phyloP scores from a whole-genome alignment of 2,113 vertebrate genomes.

The Motacilla alba region DNA sequence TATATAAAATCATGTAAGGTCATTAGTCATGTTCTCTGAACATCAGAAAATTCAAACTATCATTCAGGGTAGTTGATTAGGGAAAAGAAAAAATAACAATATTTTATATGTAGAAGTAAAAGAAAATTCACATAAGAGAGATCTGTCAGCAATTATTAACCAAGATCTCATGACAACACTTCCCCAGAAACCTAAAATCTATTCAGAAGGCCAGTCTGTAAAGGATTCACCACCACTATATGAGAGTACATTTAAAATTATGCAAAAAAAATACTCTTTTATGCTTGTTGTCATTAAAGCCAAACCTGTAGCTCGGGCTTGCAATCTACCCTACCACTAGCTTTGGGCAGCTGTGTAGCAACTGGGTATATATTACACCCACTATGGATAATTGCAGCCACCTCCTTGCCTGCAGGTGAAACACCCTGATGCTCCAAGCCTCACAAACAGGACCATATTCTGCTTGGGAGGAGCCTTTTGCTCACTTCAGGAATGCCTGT shows the following conservation, averaged over 20 bases:
- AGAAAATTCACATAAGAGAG: not conserved
- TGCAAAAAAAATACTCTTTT: not conserved
- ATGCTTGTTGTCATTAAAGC: not conserved
- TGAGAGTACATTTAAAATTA: not conserved
- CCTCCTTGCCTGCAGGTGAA: not conserved
- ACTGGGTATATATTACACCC: not conserved
- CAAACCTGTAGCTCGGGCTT: not conserved
- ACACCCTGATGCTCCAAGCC: not conserved
- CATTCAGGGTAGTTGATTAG: not conserved
- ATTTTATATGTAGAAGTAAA: not conserved
- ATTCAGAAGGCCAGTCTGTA: not conserved
- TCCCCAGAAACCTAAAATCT: not conserved
- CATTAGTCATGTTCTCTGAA: not conserved
- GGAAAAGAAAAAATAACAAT: not conserved
- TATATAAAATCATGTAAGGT: not conserved
- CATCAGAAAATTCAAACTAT: not conserved
- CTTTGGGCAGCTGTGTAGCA: not conserved
- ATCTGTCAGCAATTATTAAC: not conserved
- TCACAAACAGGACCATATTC: not conserved
- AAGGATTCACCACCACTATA: not conserved
- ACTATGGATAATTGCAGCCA: fast-evolving
- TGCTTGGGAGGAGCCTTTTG: not conserved
- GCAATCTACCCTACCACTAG: not conserved
- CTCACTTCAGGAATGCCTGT: not conserved
- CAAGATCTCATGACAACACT: not conserved